Evolutionary conservation across 2,113 vertebrate species (phyloP), one percentile per base, ranked within the genome.

Genomic region (Grantiella picta): DNA sequence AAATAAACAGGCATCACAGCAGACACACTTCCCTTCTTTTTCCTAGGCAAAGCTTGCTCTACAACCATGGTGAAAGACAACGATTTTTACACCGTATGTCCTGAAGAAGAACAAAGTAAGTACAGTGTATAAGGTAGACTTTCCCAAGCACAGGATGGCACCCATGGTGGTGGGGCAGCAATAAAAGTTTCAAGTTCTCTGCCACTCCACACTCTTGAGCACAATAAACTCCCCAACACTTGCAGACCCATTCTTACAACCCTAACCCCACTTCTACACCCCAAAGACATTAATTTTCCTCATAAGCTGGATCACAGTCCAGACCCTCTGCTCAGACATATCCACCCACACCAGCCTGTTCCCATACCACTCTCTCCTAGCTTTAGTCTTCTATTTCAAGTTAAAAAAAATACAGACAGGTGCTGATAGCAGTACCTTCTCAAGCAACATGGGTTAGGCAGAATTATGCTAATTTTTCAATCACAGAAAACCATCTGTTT

Each of bases 131-230:
- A 49, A 50, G n/a, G 33, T 2, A 68, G 10, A 22, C 36, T 53
- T 84, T 28, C 22, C 16, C 9, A 45, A 53, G 11, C 9, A 61
- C 22, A 19, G 8, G 1, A 2, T 5, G 5, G 33, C 45, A 38
- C 29, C 12, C 15, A 17, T 5, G 15, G 14, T 16, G 20, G 19
- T 44, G 52, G 3, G 14, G 38, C 18, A 71, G 29, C 18, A 45
- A 35, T 1, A 50, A 8, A 31, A 35, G 29, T 60, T 76, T 82
- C 33, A 28, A 47, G 4, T 22, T 86, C 44, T 54, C 21, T 65
- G 20, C 10, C 28, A 57, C 25, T 35, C 29, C 4, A 11, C 1
- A 1, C 6, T 33, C 11, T 29, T 0, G 5, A 66, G 52, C 20
- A 40, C 4, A 1, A n/a, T 23, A 24, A 29, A 44, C 7, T 54